Percentiles rank a stretch among this genome's conserved stretches.
phyloP scores from a whole-genome alignment of 2,113 vertebrate species.

The Sterna hirundo region DNA sequence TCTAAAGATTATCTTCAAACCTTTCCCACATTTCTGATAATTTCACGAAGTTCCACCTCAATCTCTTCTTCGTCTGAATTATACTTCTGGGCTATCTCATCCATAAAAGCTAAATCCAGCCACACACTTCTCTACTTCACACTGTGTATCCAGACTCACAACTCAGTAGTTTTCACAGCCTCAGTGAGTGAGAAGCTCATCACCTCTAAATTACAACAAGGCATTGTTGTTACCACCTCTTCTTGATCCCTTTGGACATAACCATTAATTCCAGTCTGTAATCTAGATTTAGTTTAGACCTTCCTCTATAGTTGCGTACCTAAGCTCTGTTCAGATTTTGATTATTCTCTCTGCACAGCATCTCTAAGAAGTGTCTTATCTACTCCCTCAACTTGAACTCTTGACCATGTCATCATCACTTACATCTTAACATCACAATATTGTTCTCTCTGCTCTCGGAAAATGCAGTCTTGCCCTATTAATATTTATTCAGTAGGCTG shows the following conservation, averaged over 20 bases:
- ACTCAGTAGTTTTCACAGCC: not conserved
- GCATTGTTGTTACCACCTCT: not conserved
- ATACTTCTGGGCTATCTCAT: not conserved
- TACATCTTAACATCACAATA: not conserved
- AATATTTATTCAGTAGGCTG: constrained; percentile 2
- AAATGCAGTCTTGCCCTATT: not conserved
- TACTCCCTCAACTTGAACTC: not conserved
- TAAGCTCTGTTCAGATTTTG: not conserved
- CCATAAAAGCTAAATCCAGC: not conserved
- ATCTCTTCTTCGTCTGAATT: not conserved
- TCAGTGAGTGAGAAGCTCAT: not conserved
- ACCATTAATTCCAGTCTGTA: not conserved
- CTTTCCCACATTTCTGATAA: not conserved
- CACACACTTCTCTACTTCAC: not conserved
- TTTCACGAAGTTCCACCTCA: not conserved
- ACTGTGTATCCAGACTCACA: not conserved
- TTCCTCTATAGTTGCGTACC: not conserved
- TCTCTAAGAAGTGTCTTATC: not conserved
- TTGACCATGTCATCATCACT: not conserved
- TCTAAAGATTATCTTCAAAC: not conserved
- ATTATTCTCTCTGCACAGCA: not conserved
- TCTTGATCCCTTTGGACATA: not conserved
- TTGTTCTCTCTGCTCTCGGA: not conserved
- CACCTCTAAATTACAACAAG: not conserved
- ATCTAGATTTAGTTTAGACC: not conserved